These are phyloP conservation scores for Ornithoptera alexandrae DNA, from an alignment of 2,888 invertebrate genomes.

Conservation along the genomic window DNA sequence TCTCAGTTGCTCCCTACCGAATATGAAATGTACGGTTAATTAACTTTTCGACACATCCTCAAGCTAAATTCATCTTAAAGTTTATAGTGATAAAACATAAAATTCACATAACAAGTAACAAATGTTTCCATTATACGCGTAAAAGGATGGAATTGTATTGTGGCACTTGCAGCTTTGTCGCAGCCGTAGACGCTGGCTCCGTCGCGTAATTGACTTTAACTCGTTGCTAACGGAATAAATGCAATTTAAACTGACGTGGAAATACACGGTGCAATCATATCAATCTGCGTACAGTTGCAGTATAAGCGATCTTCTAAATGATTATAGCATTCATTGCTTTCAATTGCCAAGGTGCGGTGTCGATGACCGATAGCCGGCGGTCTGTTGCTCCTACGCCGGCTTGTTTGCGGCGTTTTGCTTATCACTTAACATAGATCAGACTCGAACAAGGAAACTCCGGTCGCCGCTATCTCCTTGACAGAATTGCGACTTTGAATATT, in stretches of 20 bases:
- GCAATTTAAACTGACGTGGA: conserved; percentile 28
- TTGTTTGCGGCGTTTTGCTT: conserved; percentile 40
- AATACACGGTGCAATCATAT: conserved; percentile 25
- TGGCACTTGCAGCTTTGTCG: conserved; percentile 24
- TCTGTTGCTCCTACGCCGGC: conserved; percentile 14
- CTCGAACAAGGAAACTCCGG: conserved; percentile 50
- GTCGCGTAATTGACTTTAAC: conserved; percentile 27
- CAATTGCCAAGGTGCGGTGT: conserved; percentile 29
- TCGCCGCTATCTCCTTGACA: conserved; percentile 43
- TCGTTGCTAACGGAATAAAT: conserved; percentile 27
- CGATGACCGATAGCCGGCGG: conserved; percentile 37
- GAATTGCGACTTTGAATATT: conserved; percentile 40
- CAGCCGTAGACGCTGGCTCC: conserved; percentile 12
- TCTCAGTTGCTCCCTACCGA: conserved; percentile 9
- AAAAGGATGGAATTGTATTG: conserved; percentile 25
- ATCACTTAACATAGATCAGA: conserved; percentile 52
- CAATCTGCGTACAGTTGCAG: conserved; percentile 18
- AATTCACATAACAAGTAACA: conserved; percentile 1
- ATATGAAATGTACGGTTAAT: conserved; percentile 20
- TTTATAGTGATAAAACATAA: conserved; percentile 1
- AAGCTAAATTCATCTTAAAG: conserved; percentile 19
- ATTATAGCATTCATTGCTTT: conserved; percentile 27
- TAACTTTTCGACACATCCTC: not conserved
- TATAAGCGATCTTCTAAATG: conserved; percentile 21
- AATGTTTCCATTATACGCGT: conserved; percentile 13